A percentile compares a stretch with the other conserved stretches of the same genome.
These are phyloP conservation scores for Aculops lycopersici DNA, from an alignment of 1,140 invertebrate species.

Conservation along the genomic window DNA sequence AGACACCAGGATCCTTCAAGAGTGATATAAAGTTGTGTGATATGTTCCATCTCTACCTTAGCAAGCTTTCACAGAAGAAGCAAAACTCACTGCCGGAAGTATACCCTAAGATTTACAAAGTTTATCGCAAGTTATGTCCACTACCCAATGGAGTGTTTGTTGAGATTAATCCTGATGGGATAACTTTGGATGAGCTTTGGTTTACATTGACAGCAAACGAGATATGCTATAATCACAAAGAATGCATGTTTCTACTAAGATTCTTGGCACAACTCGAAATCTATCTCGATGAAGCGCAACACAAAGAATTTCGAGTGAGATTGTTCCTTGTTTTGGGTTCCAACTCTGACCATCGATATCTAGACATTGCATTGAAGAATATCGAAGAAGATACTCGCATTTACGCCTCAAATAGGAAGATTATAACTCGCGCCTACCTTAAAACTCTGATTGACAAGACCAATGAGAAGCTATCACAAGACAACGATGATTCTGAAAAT, in stretches of 20 bases:
- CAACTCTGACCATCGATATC: neutral
- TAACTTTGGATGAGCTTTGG: slow-evolving; percentile 2
- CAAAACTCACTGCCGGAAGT: slow-evolving; percentile 3
- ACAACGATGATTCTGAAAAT: slow-evolving; percentile 4
- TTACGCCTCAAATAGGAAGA: slow-evolving; percentile 3
- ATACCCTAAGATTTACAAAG: slow-evolving; percentile 4
- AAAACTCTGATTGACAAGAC: slow-evolving; percentile 4
- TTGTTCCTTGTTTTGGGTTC: slow-evolving; percentile 4
- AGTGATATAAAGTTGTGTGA: neutral
- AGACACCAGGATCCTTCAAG: neutral
- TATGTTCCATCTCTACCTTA: neutral
- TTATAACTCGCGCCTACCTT: slow-evolving; percentile 2
- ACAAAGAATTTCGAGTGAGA: slow-evolving; percentile 4
- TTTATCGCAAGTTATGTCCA: slow-evolving; percentile 3
- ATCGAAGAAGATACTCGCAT: neutral
- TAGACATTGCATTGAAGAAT: neutral
- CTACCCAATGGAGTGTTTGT: neutral
- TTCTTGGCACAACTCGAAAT: neutral
- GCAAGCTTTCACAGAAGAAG: neutral
- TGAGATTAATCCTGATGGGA: slow-evolving; percentile 1
- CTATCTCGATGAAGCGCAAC: neutral
- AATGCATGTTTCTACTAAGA: slow-evolving; percentile 3
- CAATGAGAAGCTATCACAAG: neutral
- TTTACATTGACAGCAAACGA: slow-evolving; percentile 6
- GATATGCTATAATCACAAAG: slow-evolving; percentile 3